Conservation (phyloP, 2,113 vertebrate species). For the Labeo rohita region DNA sequence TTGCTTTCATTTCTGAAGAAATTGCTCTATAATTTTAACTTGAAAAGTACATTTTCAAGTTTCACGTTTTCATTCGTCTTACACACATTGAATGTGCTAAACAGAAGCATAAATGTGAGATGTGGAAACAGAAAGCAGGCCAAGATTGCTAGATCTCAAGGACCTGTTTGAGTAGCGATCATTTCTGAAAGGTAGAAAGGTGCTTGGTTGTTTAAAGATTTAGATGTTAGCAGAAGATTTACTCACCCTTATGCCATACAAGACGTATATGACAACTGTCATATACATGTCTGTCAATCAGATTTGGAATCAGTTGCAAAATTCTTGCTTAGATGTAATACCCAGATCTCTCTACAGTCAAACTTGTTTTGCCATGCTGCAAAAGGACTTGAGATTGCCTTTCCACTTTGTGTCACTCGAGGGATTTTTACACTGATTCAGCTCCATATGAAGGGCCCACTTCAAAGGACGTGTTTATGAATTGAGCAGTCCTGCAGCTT, state of each 20-base stretch:
- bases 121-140: too few species aligned
- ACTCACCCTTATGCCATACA: too few species aligned
- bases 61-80: too few species aligned
- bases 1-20: too few species aligned
- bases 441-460: conserved; percentile 23
- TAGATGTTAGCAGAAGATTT: background rate
- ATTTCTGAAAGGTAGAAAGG: too few species aligned
- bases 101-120: too few species aligned
- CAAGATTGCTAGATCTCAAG: too few species aligned
- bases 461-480: conserved; percentile 42
- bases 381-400: conserved; percentile 18
- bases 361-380: conserved; percentile 14
- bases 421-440: conserved; percentile 35
- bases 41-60: too few species aligned
- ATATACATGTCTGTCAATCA: background rate
- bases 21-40: too few species aligned
- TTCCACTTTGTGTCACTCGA: background rate
- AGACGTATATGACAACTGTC: background rate
- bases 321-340: conserved; percentile 15
- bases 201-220: background rate
- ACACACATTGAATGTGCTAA: too few species aligned
- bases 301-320: background rate
- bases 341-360: conserved; percentile 21
- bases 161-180: background rate
- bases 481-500: conserved; percentile 32